A percentile compares a stretch with the other conserved stretches of the same genome.
Conservation (phyloP, 2,113 vertebrate species). For the Lathamus discolor region DNA sequence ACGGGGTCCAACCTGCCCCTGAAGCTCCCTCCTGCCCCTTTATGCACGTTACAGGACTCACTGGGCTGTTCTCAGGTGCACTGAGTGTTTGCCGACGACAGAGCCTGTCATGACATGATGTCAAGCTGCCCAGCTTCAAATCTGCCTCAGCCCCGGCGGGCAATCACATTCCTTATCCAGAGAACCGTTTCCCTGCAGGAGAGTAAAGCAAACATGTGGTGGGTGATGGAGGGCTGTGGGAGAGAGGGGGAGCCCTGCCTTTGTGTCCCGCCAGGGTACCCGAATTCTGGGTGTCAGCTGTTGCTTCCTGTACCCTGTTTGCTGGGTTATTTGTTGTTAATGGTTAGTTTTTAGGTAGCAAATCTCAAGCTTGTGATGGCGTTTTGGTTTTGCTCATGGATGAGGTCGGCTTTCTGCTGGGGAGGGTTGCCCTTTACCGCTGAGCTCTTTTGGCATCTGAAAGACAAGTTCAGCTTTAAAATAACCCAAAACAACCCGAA, state of each 20-base stretch:
- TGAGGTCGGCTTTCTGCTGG: conserved; percentile 29
- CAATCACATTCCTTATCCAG: conserved; percentile 22
- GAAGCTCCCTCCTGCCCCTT: background rate
- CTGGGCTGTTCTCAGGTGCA: background rate
- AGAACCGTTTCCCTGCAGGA: conserved; percentile 26
- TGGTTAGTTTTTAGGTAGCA: conserved; percentile 59
- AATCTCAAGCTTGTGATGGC: conserved; percentile 46
- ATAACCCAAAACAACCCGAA: background rate
- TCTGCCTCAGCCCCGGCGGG: background rate
- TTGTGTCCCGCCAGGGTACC: background rate
- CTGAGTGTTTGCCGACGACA: background rate
- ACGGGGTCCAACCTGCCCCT: background rate
- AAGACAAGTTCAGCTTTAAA: background rate
- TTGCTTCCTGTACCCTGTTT: background rate
- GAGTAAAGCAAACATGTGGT: background rate
- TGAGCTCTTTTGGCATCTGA: conserved; percentile 51
- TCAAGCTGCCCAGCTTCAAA: background rate
- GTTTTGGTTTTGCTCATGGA: background rate
- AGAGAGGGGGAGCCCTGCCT: background rate
- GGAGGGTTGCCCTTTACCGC: conserved; percentile 23
- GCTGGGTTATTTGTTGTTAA: conserved; percentile 22
- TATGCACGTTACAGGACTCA: background rate
- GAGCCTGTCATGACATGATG: background rate
- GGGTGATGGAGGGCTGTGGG: background rate
- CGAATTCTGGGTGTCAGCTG: background rate